Conservation (phyloP, 2,797 vertebrate species). For the Peromyscus attwateri region DNA sequence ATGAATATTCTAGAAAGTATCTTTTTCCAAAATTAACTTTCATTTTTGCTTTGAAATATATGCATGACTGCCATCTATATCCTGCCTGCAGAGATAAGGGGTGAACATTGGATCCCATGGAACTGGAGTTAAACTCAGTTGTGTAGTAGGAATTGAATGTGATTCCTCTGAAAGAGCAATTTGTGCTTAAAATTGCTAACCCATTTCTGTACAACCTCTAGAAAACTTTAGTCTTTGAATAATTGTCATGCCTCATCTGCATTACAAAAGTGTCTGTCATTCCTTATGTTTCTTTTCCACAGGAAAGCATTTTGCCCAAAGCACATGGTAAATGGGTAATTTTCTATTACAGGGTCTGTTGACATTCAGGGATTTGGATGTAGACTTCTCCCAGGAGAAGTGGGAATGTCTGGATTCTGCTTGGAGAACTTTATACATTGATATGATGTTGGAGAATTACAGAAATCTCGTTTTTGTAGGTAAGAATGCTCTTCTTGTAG, state of each 20-base stretch:
- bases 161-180: not conserved
- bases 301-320: not conserved
- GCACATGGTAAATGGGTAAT: not conserved
- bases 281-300: not conserved
- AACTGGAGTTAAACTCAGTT: not conserved
- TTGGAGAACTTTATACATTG: slow-evolving; percentile 61
- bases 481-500: not conserved
- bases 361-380: slow-evolving; percentile 59
- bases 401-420: not conserved
- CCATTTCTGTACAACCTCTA: not conserved
- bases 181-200: not conserved
- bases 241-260: not conserved
- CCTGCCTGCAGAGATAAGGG: not conserved
- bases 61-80: not conserved
- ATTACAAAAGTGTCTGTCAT: not conserved
- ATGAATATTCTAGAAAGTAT: not conserved
- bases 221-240: not conserved
- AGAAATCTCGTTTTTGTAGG: slow-evolving; percentile 1
- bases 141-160: not conserved
- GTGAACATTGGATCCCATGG: not conserved
- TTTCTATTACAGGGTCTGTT: not conserved
- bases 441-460: slow-evolving; percentile 68
- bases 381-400: slow-evolving; percentile 53
- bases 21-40: not conserved
- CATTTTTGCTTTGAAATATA: not conserved